Conservation (phyloP, 1,140 invertebrate species). For the Dinothrombium tinctorium region DNA sequence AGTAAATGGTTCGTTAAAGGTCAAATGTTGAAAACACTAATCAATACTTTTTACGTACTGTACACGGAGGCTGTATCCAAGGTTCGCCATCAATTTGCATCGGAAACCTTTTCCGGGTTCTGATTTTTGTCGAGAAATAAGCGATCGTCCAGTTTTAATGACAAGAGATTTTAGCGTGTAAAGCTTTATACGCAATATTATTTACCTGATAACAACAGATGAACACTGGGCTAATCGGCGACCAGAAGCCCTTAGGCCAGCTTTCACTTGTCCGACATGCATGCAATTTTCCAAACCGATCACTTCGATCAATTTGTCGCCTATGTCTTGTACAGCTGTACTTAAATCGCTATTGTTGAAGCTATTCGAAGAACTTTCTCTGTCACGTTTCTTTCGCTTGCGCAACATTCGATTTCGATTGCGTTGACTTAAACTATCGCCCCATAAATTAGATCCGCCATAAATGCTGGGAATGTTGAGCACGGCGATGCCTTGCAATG, state of each 20-base stretch:
- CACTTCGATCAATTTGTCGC: slow-evolving; percentile 81
- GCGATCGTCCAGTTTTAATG: background rate
- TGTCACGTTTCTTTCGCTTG: slow-evolving; percentile 27
- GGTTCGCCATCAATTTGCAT: slow-evolving; percentile 97
- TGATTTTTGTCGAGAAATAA: slow-evolving; percentile 18
- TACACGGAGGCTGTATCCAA: slow-evolving; percentile 88
- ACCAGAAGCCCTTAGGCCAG: slow-evolving; percentile 59
- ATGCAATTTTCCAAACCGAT: slow-evolving; percentile 85
- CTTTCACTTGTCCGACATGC: slow-evolving; percentile 87
- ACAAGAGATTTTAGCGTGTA: background rate
- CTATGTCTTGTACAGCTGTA: slow-evolving; percentile 62
- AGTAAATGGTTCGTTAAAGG: slow-evolving; percentile 12
- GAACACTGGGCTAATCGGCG: slow-evolving; percentile 75
- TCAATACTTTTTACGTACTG: slow-evolving; percentile 30
- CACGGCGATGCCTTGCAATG: slow-evolving; percentile 74
- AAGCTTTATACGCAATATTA: background rate
- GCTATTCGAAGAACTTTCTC: background rate
- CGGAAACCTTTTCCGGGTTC: slow-evolving; percentile 67
- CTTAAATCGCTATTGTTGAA: slow-evolving; percentile 43
- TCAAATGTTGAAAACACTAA: background rate
- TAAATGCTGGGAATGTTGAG: slow-evolving; percentile 92
- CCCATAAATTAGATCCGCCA: slow-evolving; percentile 89
- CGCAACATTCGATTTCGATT: slow-evolving; percentile 28
- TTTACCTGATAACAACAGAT: slow-evolving; percentile 50
- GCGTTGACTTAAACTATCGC: slow-evolving; percentile 31